Conservation (phyloP, 2,888 invertebrate genomes). For the Asteroscopus sphinx region DNA sequence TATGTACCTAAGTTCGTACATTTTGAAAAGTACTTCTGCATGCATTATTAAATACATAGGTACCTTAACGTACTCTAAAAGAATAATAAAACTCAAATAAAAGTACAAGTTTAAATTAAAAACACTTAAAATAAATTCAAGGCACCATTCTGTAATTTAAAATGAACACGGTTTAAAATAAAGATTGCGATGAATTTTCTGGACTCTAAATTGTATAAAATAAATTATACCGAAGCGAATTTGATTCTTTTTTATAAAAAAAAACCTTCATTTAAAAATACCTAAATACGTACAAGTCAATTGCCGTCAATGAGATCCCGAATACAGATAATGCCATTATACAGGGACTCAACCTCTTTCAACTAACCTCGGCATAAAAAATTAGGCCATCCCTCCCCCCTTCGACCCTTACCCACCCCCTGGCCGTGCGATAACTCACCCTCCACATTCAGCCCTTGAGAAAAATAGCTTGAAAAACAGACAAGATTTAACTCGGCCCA, state of each 20-base stretch:
- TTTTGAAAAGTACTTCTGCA: neutral
- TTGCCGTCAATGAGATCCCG: slow-evolving; percentile 60
- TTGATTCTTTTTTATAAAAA: slow-evolving; percentile 13
- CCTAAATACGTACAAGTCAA: slow-evolving; percentile 52
- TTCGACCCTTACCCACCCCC: slow-evolving; percentile 36
- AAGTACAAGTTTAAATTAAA: neutral
- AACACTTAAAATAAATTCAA: slow-evolving; percentile 3
- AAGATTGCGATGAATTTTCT: slow-evolving; percentile 10
- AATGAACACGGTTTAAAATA: slow-evolving; percentile 16
- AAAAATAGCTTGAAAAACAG: slow-evolving; percentile 88
- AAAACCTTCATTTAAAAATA: slow-evolving; percentile 28
- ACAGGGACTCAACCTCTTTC: slow-evolving; percentile 74
- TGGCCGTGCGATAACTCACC: slow-evolving; percentile 58
- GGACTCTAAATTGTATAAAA: slow-evolving; percentile 14
- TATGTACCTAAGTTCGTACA: neutral
- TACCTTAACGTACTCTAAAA: slow-evolving; percentile 1
- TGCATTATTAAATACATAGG: neutral
- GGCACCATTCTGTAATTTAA: slow-evolving; percentile 18
- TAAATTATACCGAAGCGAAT: slow-evolving; percentile 15
- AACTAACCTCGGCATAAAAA: slow-evolving; percentile 82
- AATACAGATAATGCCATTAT: slow-evolving; percentile 61
- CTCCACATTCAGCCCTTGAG: slow-evolving; percentile 80
- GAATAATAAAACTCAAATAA: slow-evolving; percentile 8
- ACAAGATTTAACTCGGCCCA: slow-evolving; percentile 83
- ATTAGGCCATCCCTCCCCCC: slow-evolving; percentile 80